Base-by-base conservation (phyloP, 1,140 invertebrate genomes). In the Cherax destructor region DNA sequence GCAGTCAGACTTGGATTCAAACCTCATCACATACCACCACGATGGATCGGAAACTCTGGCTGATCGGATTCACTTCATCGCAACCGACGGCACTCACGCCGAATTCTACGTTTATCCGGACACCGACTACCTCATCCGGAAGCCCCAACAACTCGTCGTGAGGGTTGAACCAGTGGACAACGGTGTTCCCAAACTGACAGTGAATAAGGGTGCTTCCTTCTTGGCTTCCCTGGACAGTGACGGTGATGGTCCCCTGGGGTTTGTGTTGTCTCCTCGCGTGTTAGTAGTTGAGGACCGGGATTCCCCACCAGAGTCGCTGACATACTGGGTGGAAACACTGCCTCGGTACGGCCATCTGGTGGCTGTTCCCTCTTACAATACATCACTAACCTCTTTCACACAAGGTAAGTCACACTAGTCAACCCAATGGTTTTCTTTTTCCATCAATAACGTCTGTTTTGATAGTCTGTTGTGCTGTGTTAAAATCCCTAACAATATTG, bases 81-180 rank as follows among this genome's bases (percentile, higher is more conserved):
- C 95, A 0, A 93, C 93, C 56, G 95, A 95, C 92, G 94, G 94
- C 10, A 94, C 93, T 30, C 93, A 93, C 50, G 10, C n/a, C 0
- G 94, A 95, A 50, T 95, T 95, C 93, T 95, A 93, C 78, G 93
- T 94, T 7, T 94, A 94, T 77, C 94, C 94, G 0, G 93, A 94
- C 10, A 94, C 93, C 24, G 92, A 93, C 9, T 89, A 88, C 5
- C 92, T 93, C 3, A 94, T 93, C 3, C 91, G 93, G 18, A 86
- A 91, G 52, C 94, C 94, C 3, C 94, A 95, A 80, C 94, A 92
- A 47, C 92, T 95, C 88, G 78, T 88, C 52, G 94, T 95, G 85
- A 93, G 94, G 56, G 94, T 95, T 10, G 92, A 94, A n/a, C 94
- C 94, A 0, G 93, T 95, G 3, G 94, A 95, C 90, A 94, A 95